These are phyloP conservation scores for Clarias fuscus DNA, from an alignment of 2,797 vertebrate genomes.

Conservation along the genomic window DNA sequence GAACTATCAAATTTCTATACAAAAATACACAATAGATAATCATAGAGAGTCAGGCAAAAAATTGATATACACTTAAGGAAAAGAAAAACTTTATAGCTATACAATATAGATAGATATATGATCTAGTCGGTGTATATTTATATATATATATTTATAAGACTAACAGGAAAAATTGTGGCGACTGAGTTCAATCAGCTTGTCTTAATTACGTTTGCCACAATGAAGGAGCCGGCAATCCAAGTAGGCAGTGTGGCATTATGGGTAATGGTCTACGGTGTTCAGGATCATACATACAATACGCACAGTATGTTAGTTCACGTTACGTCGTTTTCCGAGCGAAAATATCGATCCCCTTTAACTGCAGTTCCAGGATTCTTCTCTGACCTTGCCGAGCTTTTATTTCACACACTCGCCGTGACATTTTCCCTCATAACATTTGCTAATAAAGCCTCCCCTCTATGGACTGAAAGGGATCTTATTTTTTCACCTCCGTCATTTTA, in stretches of 20 bases:
- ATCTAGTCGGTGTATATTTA: too few species aligned
- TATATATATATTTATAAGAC: slow-evolving; percentile 55
- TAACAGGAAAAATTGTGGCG: slow-evolving; percentile 90
- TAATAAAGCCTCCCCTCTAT: slow-evolving; percentile 40
- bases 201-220: slow-evolving; percentile 86
- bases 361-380: background rate
- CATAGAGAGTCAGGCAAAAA: slow-evolving; percentile 81
- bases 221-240: slow-evolving; percentile 53
- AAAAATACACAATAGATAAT: too few species aligned
- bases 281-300: background rate
- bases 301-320: background rate
- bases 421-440: slow-evolving; percentile 38
- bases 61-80: slow-evolving; percentile 2
- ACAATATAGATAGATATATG: too few species aligned
- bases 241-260: slow-evolving; percentile 31
- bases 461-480: slow-evolving; percentile 43
- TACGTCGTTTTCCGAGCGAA: background rate
- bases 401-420: slow-evolving; percentile 37
- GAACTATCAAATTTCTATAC: too few species aligned
- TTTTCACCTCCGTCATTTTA: slow-evolving; percentile 32
- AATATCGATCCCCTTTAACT: background rate
- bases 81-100: too few species aligned
- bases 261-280: slow-evolving; percentile 30
- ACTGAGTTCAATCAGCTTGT: slow-evolving; percentile 89
- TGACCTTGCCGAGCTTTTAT: slow-evolving; percentile 36